Evolutionary conservation across 2,113 vertebrate species (phyloP).

Genomic region (Nothobranchius furzeri): DNA sequence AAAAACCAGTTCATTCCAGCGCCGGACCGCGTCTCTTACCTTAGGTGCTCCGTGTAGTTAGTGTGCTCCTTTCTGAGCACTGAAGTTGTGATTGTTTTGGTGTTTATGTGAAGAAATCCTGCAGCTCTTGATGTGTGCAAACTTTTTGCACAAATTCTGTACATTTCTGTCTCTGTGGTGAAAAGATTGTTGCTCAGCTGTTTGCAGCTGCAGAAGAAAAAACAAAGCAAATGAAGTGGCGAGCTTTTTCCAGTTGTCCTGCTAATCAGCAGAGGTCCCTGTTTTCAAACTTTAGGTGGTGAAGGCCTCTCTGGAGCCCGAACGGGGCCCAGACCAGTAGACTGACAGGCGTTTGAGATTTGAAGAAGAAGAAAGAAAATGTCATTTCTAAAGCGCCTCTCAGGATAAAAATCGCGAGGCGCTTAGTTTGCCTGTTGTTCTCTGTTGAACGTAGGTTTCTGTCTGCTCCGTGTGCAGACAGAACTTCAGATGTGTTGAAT

Average conservation of each 20-base stretch:
- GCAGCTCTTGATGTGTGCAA: slow-evolving; percentile 1
- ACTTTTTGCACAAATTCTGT: slow-evolving; percentile 9
- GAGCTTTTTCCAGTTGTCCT: slow-evolving; percentile 26
- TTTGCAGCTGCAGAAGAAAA: not conserved
- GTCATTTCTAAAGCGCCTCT: too few relatives aligned
- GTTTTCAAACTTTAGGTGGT: slow-evolving; percentile 21
- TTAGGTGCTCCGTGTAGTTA: not conserved
- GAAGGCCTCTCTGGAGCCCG: not conserved
- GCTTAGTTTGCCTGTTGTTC: not conserved
- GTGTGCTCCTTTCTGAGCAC: not conserved
- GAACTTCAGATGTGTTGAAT: not conserved
- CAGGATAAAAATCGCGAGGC: too few relatives aligned
- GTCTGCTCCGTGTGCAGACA: not conserved
- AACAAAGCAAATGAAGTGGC: not conserved
- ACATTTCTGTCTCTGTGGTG: slow-evolving; percentile 19
- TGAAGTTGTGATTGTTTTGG: not conserved
- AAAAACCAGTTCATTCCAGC: not conserved
- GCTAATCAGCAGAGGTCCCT: slow-evolving; percentile 46
- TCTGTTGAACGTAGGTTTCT: not conserved
- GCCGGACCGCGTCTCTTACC: slow-evolving; percentile 1
- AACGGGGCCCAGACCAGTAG: not conserved
- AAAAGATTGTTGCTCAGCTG: not conserved
- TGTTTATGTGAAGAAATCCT: slow-evolving; percentile 12
- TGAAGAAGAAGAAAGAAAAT: too few relatives aligned
- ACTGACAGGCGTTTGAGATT: not conserved